Base-by-base conservation (phyloP, 2,797 vertebrate species). In the Aldrovandia affinis region DNA sequence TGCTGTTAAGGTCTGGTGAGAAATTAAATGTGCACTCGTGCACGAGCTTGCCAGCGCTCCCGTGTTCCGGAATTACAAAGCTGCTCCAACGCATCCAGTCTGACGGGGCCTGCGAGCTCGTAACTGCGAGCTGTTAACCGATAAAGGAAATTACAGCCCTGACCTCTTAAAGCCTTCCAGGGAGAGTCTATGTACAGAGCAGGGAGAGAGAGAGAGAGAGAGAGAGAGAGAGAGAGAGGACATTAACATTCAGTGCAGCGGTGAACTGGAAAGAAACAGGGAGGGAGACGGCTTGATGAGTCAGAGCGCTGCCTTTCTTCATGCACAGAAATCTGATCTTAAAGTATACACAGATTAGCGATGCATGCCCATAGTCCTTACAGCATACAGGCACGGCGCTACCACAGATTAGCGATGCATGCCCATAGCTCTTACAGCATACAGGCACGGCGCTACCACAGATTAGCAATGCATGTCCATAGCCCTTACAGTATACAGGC, bases 61-160 rank as follows among this genome's bases (percentile, higher is more conserved):
- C 81, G 88, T 85, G 87, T 86, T 89, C 68, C 87, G 86, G 92
- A 94, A 95, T 93, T 93, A 91, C 93, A 93, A 94, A 92, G 82
- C 89, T 83, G 87, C 88, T 88, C 59, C 20, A 89, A 90, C 89
- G 85, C 81, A 89, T 89, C 89, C 86, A 87, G 81, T 82, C 85
- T 39, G 90, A 87, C 90, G 87, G 86, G 89, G 87, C 87, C 86
- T 39, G n/a, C n/a, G 83, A 87, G 80, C 88, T 86, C 89, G 83
- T n/a, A n/a, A n/a, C n/a, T n/a, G 92, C 89, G 88, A 90, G 92
- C 90, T 93, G 92, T 94, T 93, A 94, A 93, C 92, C 88, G 89
- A 90, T 88, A 73, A 88, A 89, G 91, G 91, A 94, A 94, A 94
- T 95, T 92, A 94, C 89, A 92, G 86, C 83, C 57, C 36, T 92